phyloP scores from a whole-genome alignment of 1,140 invertebrate genomes.

The Aphis gossypii region DNA sequence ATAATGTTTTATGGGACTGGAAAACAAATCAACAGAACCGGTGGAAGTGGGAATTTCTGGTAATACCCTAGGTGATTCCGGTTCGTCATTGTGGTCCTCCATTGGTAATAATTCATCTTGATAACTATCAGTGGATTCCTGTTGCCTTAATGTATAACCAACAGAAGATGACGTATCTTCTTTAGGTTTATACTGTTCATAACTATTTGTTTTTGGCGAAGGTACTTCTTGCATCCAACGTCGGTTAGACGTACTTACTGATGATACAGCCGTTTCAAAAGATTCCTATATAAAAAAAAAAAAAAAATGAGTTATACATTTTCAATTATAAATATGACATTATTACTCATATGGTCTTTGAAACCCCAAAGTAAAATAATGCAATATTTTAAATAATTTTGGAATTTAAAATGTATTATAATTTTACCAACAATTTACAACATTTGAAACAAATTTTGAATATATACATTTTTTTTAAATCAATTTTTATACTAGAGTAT shows the following conservation, averaged over 20 bases:
- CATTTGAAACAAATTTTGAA: neutral
- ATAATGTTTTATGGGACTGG: neutral
- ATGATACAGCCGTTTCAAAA: constrained; percentile 70
- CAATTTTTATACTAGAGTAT: neutral
- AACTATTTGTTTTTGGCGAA: constrained; percentile 33
- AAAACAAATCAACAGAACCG: constrained; percentile 19
- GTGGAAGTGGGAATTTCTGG: neutral
- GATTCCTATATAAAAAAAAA: constrained; percentile 66
- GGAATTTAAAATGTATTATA: neutral
- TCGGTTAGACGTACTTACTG: constrained; percentile 65
- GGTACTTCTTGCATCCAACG: constrained; percentile 58
- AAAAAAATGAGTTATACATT: neutral
- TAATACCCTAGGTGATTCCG: constrained; percentile 47
- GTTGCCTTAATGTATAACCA: constrained; percentile 59
- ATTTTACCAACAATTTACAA: neutral
- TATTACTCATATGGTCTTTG: neutral
- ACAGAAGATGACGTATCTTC: constrained; percentile 59
- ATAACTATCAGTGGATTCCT: constrained; percentile 58
- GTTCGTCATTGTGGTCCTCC: constrained; percentile 32
- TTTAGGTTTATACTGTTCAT: constrained; percentile 29
- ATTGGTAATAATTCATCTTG: constrained; percentile 50
- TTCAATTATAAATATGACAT: neutral
- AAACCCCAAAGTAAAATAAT: neutral
- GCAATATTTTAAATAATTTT: neutral
- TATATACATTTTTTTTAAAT: neutral